Conservation (phyloP, 2,113 vertebrate species). For the Zosterops hypoxanthus region DNA sequence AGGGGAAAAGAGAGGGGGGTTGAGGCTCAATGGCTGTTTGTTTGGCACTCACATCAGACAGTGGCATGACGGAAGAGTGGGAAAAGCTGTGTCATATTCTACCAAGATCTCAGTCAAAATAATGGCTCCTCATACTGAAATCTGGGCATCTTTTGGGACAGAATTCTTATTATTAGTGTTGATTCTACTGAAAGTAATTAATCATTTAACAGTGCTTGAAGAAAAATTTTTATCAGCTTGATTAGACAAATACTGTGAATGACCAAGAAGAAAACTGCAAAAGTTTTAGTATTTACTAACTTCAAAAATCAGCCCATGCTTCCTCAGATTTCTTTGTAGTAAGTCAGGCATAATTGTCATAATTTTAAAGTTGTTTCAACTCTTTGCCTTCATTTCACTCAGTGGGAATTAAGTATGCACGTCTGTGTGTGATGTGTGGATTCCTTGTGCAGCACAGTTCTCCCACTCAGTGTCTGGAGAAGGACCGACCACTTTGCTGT, state of each 20-base stretch:
- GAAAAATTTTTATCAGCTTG: neutral
- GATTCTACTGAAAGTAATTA: neutral
- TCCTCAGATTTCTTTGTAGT: neutral
- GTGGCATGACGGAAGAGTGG: neutral
- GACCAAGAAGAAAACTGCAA: neutral
- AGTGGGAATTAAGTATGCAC: neutral
- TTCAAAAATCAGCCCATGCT: neutral
- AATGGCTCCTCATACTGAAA: neutral
- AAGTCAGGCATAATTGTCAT: neutral
- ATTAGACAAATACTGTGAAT: neutral
- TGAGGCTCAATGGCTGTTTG: neutral
- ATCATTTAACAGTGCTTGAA: neutral
- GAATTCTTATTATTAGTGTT: neutral
- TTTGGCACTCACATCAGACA: neutral
- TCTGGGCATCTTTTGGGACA: neutral
- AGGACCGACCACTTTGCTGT: neutral
- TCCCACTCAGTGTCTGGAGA: constrained; percentile 24
- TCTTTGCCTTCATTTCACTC: constrained; percentile 7
- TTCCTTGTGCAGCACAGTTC: neutral
- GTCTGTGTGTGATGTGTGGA: neutral
- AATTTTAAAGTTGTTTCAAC: neutral
- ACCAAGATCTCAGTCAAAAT: neutral
- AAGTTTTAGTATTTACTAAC: neutral
- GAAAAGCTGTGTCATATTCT: neutral
- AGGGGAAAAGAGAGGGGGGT: neutral